Base-by-base conservation (phyloP, 2,113 vertebrate species). In the Phasianus colchicus region DNA sequence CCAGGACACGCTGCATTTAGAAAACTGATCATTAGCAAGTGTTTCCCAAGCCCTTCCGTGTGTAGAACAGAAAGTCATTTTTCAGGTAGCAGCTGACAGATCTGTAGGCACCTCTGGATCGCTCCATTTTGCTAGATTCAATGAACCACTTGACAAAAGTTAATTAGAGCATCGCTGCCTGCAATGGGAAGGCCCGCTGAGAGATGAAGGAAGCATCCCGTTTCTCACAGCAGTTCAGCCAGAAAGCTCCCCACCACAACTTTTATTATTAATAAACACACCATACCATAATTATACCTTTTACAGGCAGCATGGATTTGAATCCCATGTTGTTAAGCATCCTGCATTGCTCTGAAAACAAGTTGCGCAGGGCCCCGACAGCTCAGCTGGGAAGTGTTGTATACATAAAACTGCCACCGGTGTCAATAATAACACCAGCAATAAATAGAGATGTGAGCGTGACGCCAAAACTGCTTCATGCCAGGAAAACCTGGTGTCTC, bases 101-200 rank as follows among this genome's bases (percentile, higher is more conserved):
- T 96, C 95, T 96, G 92, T 92, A 83, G 88, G 95, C 95, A 95
- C 86, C 88, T 96, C 96, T 3, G 69, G 86, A 95, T 97, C 66
- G 25, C 89, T 97, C 94, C 86, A 91, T 92, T 96, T 97, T 97
- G 91, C 74, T 65, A 69, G 92, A 97, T 86, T 97, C 96, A 96
- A 60, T 91, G 97, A 97, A 95, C 95, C 96, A 97, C 97, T 97
- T 97, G 95, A 97, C 89, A 96, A 97, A 97, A 97, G 96, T 97
- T 97, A 98, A 98, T 98, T 97, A 96, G 96, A 92, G 50, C 76
- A 79, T 79, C 77, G 55, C 93, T 97, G 90, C 64, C 96, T 97
- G 88, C 73, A 90, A 94, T 89, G 85, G 81, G 80, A 91, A 78
- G 90, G 90, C 96, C 96, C 93, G 86, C 92, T 74, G 92, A 79